phyloP scores from a whole-genome alignment of 2,113 vertebrate genomes.

The Salminus brasiliensis region DNA sequence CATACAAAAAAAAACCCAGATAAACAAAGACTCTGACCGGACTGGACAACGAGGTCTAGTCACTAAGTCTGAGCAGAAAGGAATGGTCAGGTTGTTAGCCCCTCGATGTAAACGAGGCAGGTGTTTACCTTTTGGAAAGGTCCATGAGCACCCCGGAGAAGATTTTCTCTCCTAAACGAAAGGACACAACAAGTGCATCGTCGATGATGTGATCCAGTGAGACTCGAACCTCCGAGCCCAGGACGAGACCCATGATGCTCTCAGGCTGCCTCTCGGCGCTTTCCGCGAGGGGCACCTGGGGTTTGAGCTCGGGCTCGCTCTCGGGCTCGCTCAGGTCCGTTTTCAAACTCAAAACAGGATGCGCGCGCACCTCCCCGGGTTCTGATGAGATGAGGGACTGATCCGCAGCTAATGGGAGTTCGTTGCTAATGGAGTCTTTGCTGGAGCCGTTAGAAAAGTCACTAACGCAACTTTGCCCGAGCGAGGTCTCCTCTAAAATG shows the following conservation, averaged over 20 bases:
- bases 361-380: slow-evolving; percentile 13
- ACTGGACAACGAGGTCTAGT: background rate
- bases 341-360: slow-evolving; percentile 24
- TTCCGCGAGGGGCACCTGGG: slow-evolving; percentile 12
- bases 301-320: background rate
- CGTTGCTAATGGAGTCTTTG: slow-evolving; percentile 46
- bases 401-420: slow-evolving; percentile 19
- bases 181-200: slow-evolving; percentile 96
- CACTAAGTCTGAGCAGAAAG: background rate
- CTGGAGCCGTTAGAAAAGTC: slow-evolving; percentile 43
- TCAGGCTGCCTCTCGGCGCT: slow-evolving; percentile 15
- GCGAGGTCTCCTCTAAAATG: slow-evolving; percentile 30
- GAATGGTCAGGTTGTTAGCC: background rate
- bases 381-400: slow-evolving; percentile 49
- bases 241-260: slow-evolving; percentile 74
- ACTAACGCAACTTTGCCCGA: slow-evolving; percentile 41
- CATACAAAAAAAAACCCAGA: slow-evolving; percentile 5
- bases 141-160: slow-evolving; percentile 98
- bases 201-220: slow-evolving; percentile 96
- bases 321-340: slow-evolving; percentile 14
- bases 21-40: slow-evolving; percentile 21
- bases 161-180: slow-evolving; percentile 90
- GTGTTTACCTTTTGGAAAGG: slow-evolving; percentile 88
- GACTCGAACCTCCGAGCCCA: slow-evolving; percentile 92
- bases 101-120: background rate